Evolutionary conservation across 2,113 vertebrate species (phyloP).

Genomic region (Astur gentilis): DNA sequence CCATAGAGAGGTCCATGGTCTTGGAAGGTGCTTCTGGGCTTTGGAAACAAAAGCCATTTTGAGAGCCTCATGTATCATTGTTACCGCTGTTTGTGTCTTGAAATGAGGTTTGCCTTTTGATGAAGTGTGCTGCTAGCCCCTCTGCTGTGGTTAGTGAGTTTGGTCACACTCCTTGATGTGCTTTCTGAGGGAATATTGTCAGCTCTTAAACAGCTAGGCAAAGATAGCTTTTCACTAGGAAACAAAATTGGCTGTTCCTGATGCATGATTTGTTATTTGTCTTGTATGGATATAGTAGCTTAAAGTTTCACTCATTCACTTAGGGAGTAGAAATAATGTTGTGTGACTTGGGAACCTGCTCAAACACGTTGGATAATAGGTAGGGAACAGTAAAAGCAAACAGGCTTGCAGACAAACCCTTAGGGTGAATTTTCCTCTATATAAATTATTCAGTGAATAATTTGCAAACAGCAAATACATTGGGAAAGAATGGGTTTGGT

Average conservation of each 20-base stretch:
- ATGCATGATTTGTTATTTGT: not conserved
- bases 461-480: not conserved
- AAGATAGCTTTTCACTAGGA: not conserved
- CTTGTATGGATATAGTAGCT: not conserved
- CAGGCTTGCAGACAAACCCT: not conserved
- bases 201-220: not conserved
- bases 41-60: not conserved
- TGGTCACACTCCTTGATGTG: not conserved
- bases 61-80: not conserved
- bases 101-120: not conserved
- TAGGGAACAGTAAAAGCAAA: not conserved
- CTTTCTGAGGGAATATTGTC: not conserved
- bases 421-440: not conserved
- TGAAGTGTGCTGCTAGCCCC: not conserved
- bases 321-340: not conserved
- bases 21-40: not conserved
- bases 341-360: not conserved
- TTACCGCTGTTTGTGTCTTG: not conserved
- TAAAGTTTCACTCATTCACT: not conserved
- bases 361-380: not conserved
- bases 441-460: constrained; percentile 34
- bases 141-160: not conserved
- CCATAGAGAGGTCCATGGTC: not conserved
- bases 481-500: not conserved
- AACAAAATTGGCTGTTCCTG: not conserved